Evolutionary conservation across 1,140 invertebrate genomes (phyloP), one percentile per base, ranked within the genome.

Genomic region (Halyomorpha halys): DNA sequence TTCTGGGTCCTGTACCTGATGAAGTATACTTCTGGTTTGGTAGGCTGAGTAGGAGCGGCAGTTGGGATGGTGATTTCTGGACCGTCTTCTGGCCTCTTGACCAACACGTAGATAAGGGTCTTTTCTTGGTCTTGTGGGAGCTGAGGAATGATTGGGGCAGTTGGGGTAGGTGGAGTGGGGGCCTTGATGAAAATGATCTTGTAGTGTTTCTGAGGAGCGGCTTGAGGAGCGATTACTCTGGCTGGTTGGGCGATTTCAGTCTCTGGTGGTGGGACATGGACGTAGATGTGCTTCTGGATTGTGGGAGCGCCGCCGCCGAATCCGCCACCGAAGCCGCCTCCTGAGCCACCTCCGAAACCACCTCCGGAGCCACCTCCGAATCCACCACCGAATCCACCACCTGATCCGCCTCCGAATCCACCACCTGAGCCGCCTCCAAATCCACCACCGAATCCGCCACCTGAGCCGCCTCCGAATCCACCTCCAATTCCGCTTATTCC

Each of bases 161-260:
- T 71, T 19, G 86, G 81, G 62, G 87, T 83, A 47, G 87, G 86
- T 62, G 86, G 82, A 30, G 87, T 83, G 65, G 89, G 89, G 49
- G 89, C 87, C 80, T 91, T 90, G 76, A 91, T 91, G 81, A 91
- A 91, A 75, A 90, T 87, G 72, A 89, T 90, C 72, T 90, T 90
- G 81, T 91, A 91, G 73, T 91, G 87, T 69, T 90, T 91, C 73
- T 88, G 86, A 47, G 86, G 76, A 64, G 82, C 82, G 59, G 81
- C 80, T 0, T 76, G 74, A 51, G 80, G 78, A 56, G 77, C 76
- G 15, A 81, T 79, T 66, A 78, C 74, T 70, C 78, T 78, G 67
- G 80, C 76, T 5, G 83, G 81, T 74, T 82, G 80, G 23, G 73
- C 70, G 34, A 73, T 73, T 51, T 82, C 81, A 4, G 77, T 74